phyloP scores from a whole-genome alignment of 53 echinoderm and acorn worm species.

The Crossaster papposus region DNA sequence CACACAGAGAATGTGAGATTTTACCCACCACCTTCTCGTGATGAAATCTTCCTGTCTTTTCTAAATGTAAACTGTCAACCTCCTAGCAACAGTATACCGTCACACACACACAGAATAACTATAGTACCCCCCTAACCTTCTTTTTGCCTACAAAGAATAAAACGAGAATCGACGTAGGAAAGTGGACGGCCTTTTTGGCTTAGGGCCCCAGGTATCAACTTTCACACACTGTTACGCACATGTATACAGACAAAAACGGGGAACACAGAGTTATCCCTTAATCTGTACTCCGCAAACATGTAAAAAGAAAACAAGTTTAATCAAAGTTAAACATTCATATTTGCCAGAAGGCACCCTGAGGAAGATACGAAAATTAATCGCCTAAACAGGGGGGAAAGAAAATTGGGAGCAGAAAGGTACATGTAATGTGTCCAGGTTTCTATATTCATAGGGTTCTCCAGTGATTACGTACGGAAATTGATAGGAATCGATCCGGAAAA shows the following conservation, averaged over 20 bases:
- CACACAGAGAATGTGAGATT: too few species aligned
- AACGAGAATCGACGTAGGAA: neutral
- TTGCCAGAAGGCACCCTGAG: neutral
- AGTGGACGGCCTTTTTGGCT: neutral
- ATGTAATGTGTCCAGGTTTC: neutral
- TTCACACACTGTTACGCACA: neutral
- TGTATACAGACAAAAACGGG: neutral
- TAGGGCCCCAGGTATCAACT: neutral
- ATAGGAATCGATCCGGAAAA: neutral
- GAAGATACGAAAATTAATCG: neutral
- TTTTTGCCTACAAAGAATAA: neutral
- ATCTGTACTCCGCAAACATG: neutral
- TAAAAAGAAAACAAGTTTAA: neutral
- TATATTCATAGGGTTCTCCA: neutral
- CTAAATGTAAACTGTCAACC: too few species aligned
- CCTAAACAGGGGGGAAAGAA: too few species aligned
- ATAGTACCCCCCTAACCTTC: neutral
- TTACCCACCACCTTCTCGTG: too few species aligned
- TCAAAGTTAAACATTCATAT: neutral
- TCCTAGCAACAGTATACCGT: neutral
- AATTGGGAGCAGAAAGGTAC: neutral
- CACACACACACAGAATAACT: neutral
- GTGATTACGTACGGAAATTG: neutral
- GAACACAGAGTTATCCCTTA: neutral
- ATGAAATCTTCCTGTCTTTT: too few species aligned